phyloP scores from a whole-genome alignment of 2,888 invertebrate species.

The Morpho achilles region DNA sequence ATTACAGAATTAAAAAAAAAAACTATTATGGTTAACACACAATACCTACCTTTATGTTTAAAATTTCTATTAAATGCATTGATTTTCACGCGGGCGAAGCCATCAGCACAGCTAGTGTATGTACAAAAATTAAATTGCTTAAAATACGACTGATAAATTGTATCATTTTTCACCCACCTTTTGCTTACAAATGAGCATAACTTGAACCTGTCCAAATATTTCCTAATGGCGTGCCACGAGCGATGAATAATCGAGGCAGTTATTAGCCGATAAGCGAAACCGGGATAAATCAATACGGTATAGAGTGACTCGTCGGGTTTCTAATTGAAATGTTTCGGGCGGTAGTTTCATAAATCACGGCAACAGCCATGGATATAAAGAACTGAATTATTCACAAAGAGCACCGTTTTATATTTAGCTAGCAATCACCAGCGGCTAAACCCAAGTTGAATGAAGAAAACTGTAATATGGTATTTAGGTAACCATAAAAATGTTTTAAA shows the following conservation, averaged over 20 bases:
- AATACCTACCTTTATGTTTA: too few species aligned
- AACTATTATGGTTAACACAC: too few species aligned
- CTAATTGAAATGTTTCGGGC: slow-evolving; percentile 31
- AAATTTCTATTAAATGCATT: too few species aligned
- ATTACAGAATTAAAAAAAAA: too few species aligned
- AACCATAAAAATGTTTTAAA: too few species aligned
- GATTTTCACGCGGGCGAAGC: too few species aligned
- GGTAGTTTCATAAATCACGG: slow-evolving; percentile 29
- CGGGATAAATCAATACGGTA: slow-evolving; percentile 27
- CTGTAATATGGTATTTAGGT: too few species aligned
- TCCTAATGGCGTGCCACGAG: slow-evolving; percentile 11
- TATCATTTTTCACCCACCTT: slow-evolving; percentile 8
- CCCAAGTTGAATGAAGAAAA: too few species aligned
- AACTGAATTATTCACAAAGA: neutral
- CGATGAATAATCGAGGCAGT: slow-evolving; percentile 24
- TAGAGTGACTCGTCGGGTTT: slow-evolving; percentile 27
- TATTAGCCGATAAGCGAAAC: slow-evolving; percentile 26
- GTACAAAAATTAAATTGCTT: too few species aligned
- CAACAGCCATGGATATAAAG: slow-evolving; percentile 12
- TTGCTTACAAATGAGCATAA: slow-evolving; percentile 11
- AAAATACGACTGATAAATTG: neutral
- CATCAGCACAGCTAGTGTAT: too few species aligned
- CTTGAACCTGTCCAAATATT: slow-evolving; percentile 4
- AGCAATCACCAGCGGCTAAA: too few species aligned
- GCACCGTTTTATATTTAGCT: too few species aligned